Base-by-base conservation (phyloP, 2,888 invertebrate species). In the Lathronympha strigana region DNA sequence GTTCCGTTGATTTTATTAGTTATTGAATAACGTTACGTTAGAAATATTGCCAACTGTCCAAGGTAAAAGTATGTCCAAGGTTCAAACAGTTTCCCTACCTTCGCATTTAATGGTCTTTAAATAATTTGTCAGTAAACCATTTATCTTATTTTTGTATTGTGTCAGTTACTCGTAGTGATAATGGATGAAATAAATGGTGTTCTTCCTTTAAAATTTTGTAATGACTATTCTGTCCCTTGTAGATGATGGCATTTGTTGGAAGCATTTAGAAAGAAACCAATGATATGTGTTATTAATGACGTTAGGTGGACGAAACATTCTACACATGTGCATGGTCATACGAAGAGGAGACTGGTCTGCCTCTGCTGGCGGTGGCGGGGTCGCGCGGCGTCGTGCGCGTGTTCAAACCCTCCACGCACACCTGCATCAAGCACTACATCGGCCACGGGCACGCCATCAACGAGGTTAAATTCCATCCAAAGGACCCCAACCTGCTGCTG, bases 301-400 rank as follows among this genome's bases (percentile, higher is more conserved):
- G 55, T 25, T 74, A 97, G 97, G 92, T 95, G 1, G 98, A 98
- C 79, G 99, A 99, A 90, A 98, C 97, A 79, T 98, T 97, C 86
- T 99, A 99, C 86, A 98, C 98, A 0, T 98, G 98, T 82, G 98
- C 98, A 0, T 99, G 99, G 99, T 97, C 98, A 0, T 97, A 95
- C 76, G 98, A 98, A 74, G 95, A 96, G 71, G 94, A 95, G 69
- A 93, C 93, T 0, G 95, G 95, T 0, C 94, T 96, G 68, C 97
- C 98, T 0, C 90, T 99, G 28, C 86, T 99, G 15, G 98, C 98
- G 0, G 98, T 97, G 0, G 98, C 98, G 0, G 99, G 99, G 0
- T 95, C 97, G 1, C 93, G 98, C 13, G 98, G 98, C 2, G 96
- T 99, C 5, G 95, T 99, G 23, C 93, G 98, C 21, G 94, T 99